Percentiles rank a stretch among this genome's conserved stretches.
Conservation (phyloP, 2,797 vertebrate species). For the Pampus argenteus region DNA sequence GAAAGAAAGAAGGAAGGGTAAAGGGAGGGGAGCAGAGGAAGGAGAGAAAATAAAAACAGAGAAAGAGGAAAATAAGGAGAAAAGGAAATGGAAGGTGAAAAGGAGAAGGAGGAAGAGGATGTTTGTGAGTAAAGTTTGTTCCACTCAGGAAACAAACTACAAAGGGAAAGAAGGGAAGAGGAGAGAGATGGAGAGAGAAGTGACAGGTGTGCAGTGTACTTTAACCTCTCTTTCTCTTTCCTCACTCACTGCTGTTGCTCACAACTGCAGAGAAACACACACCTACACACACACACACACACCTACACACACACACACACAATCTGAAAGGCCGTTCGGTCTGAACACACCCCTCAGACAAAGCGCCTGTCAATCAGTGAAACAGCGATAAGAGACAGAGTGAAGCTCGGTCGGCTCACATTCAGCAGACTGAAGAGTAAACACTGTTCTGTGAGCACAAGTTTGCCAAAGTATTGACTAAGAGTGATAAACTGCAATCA, state of each 20-base stretch:
- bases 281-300: constrained; percentile 22
- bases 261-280: not conserved
- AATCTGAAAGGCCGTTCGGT: constrained; percentile 21
- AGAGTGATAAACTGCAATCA: constrained; percentile 34
- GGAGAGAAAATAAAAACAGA: no score
- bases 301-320: constrained; percentile 20
- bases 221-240: constrained; percentile 47
- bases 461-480: not conserved
- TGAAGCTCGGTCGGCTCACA: constrained; percentile 12
- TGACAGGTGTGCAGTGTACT: constrained; percentile 47
- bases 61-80: not conserved
- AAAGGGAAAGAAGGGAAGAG: constrained; percentile 30
- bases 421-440: not conserved
- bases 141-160: constrained; percentile 15
- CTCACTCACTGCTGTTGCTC: constrained; percentile 1
- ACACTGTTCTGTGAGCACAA: not conserved
- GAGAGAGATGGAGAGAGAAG: constrained; percentile 33
- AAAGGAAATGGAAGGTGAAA: not conserved
- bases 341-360: constrained; percentile 49
- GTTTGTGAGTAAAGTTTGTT: constrained; percentile 15
- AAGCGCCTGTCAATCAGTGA: constrained; percentile 56
- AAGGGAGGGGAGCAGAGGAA: no score
- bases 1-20: not conserved
- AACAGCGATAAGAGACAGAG: constrained; percentile 15
- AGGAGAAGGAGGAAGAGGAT: constrained; percentile 2